Base-by-base conservation (phyloP, 2,797 vertebrate species). In the Adrianichthys oophorus region DNA sequence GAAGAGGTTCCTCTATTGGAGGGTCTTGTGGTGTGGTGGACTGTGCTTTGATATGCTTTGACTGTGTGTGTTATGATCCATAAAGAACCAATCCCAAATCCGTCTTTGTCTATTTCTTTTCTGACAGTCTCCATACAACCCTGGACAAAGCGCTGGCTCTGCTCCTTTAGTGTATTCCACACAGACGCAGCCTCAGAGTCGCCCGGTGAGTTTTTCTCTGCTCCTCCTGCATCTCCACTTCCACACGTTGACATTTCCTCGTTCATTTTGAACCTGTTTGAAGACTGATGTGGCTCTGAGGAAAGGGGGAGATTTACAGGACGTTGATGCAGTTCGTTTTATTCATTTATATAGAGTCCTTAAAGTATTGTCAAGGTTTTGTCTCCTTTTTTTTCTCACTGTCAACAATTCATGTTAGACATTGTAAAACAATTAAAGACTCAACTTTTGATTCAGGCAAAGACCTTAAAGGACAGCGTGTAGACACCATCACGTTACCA, bases 101-200 rank as follows among this genome's bases (percentile, higher is more conserved):
- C 12, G 41, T 49, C 48, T 72, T 63, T 8, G 78, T 40, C 66
- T 49, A 10, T 70, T 51, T 75, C 29, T 41, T 70, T 15, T 59
- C 68, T 7, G 14, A 68, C 92, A 99, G 97, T 93, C 95, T 87
- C 93, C 94, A 26, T 99, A 97, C 85, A 94, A 94, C 90, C 91
- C 94, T 85, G 95, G 95, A 85, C 97, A 97, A 91, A 99, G 96
- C 91, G 92, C 95, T 85, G 95, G 92, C 79, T 93, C 97, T 62
- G 84, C 94, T 81, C 91, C 96, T 0, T 49, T 98, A 84, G 93
- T 98, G 83, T 99, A 98, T 80, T 94, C 95, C 83, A 91, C 95
- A 75, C 94, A 95, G 87, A 92, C 95, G 56, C 97, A 98, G 79
- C 95, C 93, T 86, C 95, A 96, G 84, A 95, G 91, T 81, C 95